Base-by-base conservation (phyloP, 2,797 vertebrate species). In the Sebastes hubbsi region DNA sequence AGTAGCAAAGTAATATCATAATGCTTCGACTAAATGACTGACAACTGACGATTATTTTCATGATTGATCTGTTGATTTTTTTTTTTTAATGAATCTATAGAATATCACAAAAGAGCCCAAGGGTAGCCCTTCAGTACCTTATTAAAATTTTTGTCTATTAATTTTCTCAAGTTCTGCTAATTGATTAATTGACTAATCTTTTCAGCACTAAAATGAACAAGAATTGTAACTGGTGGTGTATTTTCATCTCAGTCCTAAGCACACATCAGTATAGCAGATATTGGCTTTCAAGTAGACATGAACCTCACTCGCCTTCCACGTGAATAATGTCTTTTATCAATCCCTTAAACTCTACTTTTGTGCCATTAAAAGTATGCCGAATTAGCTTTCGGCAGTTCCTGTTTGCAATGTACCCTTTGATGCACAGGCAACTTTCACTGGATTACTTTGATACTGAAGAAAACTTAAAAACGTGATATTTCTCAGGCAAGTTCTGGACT, bases 281-380 rank as follows among this genome's bases (percentile, higher is more conserved):
- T 67, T 83, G 69, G 18, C 20, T 58, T 84, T 77, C 24, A 69
- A 24, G 10, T 36, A 75, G 29, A 32, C 68, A 14, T 3, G 9
- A 24, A 75, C 25, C 20, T 34, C 25, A 32, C 46, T 20, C 16
- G n/a, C 13, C 16, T 36, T 27, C n/a, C 10, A 36, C 63, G 64
- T 69, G 4, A 73, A 65, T 65, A 22, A 56, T 42, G 13, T 54
- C 12, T 25, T 12, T 72, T 20, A 59, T 69, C 67, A 30, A 13
- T 61, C 36, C 14, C 11, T 49, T 16, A 7, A 25, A 36, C 20
- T 13, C 1, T 6, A 22, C 34, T 42, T 18, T 27, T 46, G 11
- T 16, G 16, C 6, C 13, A 52, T 67, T 60, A 27, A 30, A 77
- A 62, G 2, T 30, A 20, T 30, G 20, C 46, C 6, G 1, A 32